Conservation (phyloP, 2,113 vertebrate species). For the Axis porcinus region DNA sequence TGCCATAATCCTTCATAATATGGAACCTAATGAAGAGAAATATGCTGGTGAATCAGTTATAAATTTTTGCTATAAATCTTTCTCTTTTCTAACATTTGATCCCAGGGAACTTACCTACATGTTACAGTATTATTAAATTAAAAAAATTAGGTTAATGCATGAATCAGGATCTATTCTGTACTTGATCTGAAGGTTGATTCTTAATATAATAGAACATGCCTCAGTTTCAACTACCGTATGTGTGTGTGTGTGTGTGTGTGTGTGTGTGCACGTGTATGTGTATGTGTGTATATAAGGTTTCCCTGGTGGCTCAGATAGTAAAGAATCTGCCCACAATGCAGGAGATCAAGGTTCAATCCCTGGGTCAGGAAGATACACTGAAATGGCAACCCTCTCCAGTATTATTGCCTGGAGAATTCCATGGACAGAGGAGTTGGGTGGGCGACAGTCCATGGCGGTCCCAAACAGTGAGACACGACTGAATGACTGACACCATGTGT, state of each 20-base stretch:
- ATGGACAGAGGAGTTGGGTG: not conserved
- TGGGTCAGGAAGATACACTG: not conserved
- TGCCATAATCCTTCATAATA: not conserved
- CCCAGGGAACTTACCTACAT: not conserved
- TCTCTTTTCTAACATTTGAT: not conserved
- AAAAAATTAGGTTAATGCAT: not conserved
- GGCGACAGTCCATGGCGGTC: not conserved
- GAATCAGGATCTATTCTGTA: not conserved
- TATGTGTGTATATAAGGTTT: not conserved
- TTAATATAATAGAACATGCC: not conserved
- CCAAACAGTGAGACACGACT: not conserved
- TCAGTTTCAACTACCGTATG: not conserved
- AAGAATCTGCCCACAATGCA: not conserved
- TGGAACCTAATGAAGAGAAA: not conserved
- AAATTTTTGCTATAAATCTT: not conserved
- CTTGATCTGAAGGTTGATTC: not conserved
- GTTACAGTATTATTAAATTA: not conserved
- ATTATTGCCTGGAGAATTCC: not conserved
- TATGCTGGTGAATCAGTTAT: not conserved
- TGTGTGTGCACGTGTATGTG: not conserved
- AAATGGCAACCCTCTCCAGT: not conserved
- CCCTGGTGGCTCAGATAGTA: not conserved
- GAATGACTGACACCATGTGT: not conserved
- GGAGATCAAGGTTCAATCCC: not conserved
- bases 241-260: not conserved